Evolutionary conservation across 2,797 vertebrate species (phyloP).

Genomic region (Cossypha polioptera): DNA sequence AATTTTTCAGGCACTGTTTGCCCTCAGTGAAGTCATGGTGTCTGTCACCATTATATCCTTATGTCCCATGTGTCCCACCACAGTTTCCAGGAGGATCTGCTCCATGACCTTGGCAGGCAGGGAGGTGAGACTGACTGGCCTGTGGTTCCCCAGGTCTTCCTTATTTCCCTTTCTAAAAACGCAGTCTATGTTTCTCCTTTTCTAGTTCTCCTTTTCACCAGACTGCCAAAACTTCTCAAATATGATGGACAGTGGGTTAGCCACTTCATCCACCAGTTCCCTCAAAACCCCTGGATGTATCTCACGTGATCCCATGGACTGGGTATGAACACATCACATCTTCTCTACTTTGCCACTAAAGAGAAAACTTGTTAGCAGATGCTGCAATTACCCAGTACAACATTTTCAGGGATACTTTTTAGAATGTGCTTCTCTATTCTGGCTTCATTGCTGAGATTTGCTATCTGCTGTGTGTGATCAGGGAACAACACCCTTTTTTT

Average conservation of each 20-base stretch:
- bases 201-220: neutral
- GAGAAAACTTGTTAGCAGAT: neutral
- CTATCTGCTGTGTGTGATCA: neutral
- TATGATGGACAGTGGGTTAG: neutral
- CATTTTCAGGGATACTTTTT: neutral
- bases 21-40: neutral
- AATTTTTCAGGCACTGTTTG: neutral
- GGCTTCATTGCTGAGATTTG: neutral
- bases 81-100: neutral
- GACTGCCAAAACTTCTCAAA: neutral
- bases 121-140: neutral
- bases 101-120: neutral
- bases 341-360: neutral
- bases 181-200: neutral
- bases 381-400: neutral
- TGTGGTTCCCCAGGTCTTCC: neutral
- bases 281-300: neutral
- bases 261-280: neutral
- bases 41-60: neutral
- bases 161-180: neutral
- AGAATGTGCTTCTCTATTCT: rapidly evolving
- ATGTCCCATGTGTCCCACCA: neutral
- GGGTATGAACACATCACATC: neutral
- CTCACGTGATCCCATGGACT: neutral
- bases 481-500: neutral